Evolutionary conservation across 2,888 invertebrate species (phyloP).

Genomic region (Acronicta aceris): DNA sequence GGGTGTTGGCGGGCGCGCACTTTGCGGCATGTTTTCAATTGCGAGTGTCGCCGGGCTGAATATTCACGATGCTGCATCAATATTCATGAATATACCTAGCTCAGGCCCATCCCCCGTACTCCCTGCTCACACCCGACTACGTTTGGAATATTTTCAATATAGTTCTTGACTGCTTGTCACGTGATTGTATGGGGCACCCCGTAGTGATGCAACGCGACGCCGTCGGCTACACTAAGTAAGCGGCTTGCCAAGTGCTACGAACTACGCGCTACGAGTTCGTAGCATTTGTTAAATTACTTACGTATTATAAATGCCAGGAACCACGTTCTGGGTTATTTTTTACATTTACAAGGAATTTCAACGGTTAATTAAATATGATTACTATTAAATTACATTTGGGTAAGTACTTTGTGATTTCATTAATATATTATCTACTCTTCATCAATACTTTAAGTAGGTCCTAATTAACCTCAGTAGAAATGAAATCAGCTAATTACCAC

Average conservation of each 20-base stretch:
- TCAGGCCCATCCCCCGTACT: slow-evolving; percentile 35
- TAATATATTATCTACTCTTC: too few species aligned
- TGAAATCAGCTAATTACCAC: neutral
- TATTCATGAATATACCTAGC: slow-evolving; percentile 76
- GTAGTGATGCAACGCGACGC: neutral
- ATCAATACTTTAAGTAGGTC: too few species aligned
- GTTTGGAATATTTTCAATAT: slow-evolving; percentile 42
- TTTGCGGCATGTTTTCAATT: slow-evolving; percentile 78
- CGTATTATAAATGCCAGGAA: too few species aligned
- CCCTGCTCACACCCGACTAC: slow-evolving; percentile 20
- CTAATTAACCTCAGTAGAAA: too few species aligned
- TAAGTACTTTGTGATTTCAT: too few species aligned
- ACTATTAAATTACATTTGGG: too few species aligned
- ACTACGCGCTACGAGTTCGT: slow-evolving; percentile 7
- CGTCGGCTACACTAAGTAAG: slow-evolving; percentile 4
- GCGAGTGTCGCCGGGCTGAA: slow-evolving; percentile 75
- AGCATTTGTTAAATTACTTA: neutral
- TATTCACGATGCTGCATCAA: slow-evolving; percentile 80
- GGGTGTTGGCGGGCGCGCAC: slow-evolving; percentile 43
- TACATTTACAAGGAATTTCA: too few species aligned
- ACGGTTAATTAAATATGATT: too few species aligned
- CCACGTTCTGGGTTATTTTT: too few species aligned
- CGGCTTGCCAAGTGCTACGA: slow-evolving; percentile 2
- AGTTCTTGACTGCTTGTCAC: slow-evolving; percentile 35
- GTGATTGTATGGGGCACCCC: slow-evolving; percentile 37